phyloP scores from a whole-genome alignment of 2,113 vertebrate species.

The Leptosomus discolor region DNA sequence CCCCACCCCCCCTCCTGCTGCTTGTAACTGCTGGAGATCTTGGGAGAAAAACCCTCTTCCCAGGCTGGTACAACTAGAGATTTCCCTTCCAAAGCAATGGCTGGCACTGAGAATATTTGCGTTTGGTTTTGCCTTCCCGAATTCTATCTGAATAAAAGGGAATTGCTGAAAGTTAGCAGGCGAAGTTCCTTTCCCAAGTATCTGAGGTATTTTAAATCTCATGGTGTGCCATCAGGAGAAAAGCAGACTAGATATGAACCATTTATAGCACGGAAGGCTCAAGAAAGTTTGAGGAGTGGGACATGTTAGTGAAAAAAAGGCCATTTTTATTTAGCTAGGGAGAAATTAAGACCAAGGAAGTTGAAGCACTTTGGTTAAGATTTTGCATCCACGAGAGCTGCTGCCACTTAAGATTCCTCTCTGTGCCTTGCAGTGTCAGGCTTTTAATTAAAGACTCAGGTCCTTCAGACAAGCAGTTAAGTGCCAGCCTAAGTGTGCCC shows the following conservation, averaged over 20 bases:
- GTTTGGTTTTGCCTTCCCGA: not conserved
- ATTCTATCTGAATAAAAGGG: not conserved
- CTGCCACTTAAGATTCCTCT: not conserved
- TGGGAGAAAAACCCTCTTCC: not conserved
- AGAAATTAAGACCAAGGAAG: not conserved
- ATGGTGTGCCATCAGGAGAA: not conserved
- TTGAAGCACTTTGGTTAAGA: not conserved
- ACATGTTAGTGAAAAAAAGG: not conserved
- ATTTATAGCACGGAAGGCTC: not conserved
- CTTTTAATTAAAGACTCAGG: not conserved
- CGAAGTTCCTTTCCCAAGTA: not conserved
- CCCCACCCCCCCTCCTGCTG: not conserved
- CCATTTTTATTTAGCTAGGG: not conserved
- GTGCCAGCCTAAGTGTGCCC: not conserved
- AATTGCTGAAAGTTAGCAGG: not conserved
- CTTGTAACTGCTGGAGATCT: not conserved
- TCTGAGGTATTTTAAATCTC: not conserved
- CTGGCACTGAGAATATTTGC: not conserved
- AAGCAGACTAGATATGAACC: not conserved
- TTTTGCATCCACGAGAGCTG: not conserved
- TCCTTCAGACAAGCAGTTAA: not conserved
- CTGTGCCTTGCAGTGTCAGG: not conserved
- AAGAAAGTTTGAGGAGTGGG: not conserved
- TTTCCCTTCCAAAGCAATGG: not conserved
- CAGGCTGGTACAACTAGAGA: not conserved